Evolutionary conservation across 2,113 vertebrate species (phyloP), one percentile per base, ranked within the genome.

Genomic region (Archocentrus centrarchus): DNA sequence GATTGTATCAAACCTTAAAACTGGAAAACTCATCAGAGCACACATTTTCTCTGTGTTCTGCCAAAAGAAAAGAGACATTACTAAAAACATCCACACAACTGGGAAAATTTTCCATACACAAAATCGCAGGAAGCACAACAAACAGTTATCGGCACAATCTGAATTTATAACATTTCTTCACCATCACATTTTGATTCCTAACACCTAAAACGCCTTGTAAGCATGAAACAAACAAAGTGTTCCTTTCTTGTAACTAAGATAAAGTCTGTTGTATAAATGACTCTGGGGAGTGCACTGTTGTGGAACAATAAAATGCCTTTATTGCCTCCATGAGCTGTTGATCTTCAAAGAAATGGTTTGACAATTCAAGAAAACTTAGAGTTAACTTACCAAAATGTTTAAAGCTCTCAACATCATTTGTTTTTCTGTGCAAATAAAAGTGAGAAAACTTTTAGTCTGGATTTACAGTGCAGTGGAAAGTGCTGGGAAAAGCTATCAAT

Each of bases 1-100:
- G 39, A 47, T 68, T 47, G 64, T 68, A 68, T 47, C 64, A 47
- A 66, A 66, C 63, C 37, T 24, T 66, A 39, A 66, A 68, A 18
- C 41, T 47, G 41, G 1, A 47, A 0, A 68, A 68, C 64, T 47
- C 41, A 30, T 47, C 15, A 68, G 41, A 68, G 22, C 24, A 27
- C 15, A 68, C 22, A 18, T 68, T 68, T 68, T 68, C 64, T 68
- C 22, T 4, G 22, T 11, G 7, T 27, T 68, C 41, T 7, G 41
- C 5, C 22, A 47, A 53, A 6, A 70, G 44, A 70, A 70, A 13
- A 70, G 66, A 68, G 41, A 47, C 37, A 44, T 0, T 24, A 66
- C 24, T 14, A 30, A 70, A 70, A 50, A 18, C 18, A 30, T 70
- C 24, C 0, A 70, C 66, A 70, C 66, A 70, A 50, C 15, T 14